Percentiles rank a stretch among this genome's conserved stretches.
Conservation (phyloP, 1,140 invertebrate genomes). For the Microplitis demolitor region DNA sequence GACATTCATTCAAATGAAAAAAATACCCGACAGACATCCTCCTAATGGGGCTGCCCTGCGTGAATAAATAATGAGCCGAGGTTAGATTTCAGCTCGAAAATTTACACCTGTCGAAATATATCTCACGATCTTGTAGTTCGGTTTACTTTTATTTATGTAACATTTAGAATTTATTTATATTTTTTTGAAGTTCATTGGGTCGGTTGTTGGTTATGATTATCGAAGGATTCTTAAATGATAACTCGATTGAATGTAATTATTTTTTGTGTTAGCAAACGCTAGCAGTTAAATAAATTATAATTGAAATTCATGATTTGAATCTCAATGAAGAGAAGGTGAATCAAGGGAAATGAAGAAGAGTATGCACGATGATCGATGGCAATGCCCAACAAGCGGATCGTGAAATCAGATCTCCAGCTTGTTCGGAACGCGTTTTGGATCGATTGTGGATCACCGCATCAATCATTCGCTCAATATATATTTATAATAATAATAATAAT, state of each 20-base stretch:
- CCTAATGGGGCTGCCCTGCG: neutral
- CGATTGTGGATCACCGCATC: constrained; percentile 27
- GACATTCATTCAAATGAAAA: neutral
- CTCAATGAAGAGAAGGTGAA: constrained; percentile 1
- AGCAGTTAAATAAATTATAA: constrained; percentile 3
- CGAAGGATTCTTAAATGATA: neutral
- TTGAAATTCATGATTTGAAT: constrained; percentile 15
- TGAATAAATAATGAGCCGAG: constrained; percentile 9
- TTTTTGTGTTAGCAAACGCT: neutral
- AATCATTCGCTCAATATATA: constrained; percentile 15
- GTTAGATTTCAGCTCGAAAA: neutral
- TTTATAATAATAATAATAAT: neutral
- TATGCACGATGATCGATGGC: constrained; percentile 19
- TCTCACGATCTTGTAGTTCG: neutral
- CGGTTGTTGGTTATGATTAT: neutral
- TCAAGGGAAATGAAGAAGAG: neutral
- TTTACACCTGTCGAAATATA: constrained; percentile 13
- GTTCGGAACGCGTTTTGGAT: constrained; percentile 9
- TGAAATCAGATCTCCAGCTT: constrained; percentile 13
- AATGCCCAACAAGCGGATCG: neutral
- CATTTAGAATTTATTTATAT: neutral
- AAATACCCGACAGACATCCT: neutral
- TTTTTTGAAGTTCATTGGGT: neutral
- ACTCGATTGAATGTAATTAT: neutral
- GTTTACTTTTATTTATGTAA: neutral